These are phyloP conservation scores for Phoeniculus purpureus DNA, from an alignment of 2,797 vertebrate genomes.

Conservation along the genomic window DNA sequence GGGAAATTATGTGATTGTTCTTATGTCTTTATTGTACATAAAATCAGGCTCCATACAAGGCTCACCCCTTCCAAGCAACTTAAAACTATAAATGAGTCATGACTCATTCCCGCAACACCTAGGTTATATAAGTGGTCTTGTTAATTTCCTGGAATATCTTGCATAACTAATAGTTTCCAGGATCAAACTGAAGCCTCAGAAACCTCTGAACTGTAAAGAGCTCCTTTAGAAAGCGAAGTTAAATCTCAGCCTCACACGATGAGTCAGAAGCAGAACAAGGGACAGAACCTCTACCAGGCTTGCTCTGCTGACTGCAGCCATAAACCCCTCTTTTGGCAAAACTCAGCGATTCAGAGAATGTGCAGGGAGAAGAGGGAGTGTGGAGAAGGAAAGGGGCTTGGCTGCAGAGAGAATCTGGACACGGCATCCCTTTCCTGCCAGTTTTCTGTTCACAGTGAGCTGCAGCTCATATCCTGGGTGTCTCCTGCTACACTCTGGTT, in stretches of 20 bases:
- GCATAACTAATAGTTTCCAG: slow-evolving; percentile 44
- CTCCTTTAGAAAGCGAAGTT: background rate
- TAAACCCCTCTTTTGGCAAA: background rate
- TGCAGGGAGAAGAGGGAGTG: background rate
- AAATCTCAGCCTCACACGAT: background rate
- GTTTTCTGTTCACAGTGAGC: background rate
- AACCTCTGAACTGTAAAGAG: slow-evolving; percentile 11
- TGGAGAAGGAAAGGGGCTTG: background rate
- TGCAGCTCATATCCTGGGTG: background rate
- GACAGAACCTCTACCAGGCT: background rate
- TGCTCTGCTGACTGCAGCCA: rapidly evolving
- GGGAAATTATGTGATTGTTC: slow-evolving; percentile 46
- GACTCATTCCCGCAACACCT: slow-evolving; percentile 61
- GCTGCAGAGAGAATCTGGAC: background rate
- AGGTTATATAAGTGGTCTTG: slow-evolving; percentile 46
- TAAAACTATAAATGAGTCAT: slow-evolving; percentile 47
- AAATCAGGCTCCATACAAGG: slow-evolving; percentile 1
- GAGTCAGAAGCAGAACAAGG: background rate
- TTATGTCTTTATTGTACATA: slow-evolving; percentile 43
- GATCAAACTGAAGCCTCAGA: background rate
- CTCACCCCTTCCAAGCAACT: slow-evolving; percentile 26
- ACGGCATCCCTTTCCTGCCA: background rate
- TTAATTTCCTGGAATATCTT: slow-evolving; percentile 58
- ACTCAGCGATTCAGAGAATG: background rate
- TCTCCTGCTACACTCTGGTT: slow-evolving; percentile 61